Conservation (phyloP, 1,140 invertebrate species). For the Drosophila parvula region DNA sequence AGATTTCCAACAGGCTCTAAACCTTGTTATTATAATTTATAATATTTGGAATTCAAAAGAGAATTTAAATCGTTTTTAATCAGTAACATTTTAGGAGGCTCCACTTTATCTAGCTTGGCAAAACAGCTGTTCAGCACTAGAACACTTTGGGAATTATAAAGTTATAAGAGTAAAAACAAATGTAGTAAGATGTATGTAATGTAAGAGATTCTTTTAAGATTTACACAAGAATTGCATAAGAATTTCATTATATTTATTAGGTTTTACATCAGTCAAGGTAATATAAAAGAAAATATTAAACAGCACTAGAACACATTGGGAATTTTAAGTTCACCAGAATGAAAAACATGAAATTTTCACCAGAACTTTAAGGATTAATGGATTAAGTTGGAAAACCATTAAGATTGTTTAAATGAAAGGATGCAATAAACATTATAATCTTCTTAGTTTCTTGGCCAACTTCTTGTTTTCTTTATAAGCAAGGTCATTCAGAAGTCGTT, state of each 20-base stretch:
- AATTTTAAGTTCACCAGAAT: too few species aligned
- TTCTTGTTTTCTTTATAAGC: background rate
- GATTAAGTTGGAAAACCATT: too few species aligned
- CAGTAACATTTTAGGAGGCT: accelerated
- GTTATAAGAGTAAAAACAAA: background rate
- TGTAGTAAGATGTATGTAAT: too few species aligned
- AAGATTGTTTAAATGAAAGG: background rate
- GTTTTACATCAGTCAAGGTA: too few species aligned
- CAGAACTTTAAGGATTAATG: background rate
- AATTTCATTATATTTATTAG: too few species aligned
- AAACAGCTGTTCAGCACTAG: background rate
- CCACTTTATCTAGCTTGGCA: background rate
- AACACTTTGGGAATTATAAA: background rate
- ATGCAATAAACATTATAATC: background rate
- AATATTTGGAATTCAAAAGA: background rate
- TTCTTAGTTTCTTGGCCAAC: too few species aligned
- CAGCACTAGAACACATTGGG: too few species aligned
- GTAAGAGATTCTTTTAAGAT: background rate
- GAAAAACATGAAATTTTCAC: too few species aligned
- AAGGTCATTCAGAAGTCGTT: constrained; percentile 27
- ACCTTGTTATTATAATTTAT: background rate
- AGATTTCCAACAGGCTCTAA: background rate
- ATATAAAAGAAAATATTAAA: too few species aligned
- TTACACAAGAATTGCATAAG: background rate
- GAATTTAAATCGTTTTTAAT: background rate